Conservation (phyloP, 2,797 vertebrate genomes). For the Pipistrellus pipistrellus region DNA sequence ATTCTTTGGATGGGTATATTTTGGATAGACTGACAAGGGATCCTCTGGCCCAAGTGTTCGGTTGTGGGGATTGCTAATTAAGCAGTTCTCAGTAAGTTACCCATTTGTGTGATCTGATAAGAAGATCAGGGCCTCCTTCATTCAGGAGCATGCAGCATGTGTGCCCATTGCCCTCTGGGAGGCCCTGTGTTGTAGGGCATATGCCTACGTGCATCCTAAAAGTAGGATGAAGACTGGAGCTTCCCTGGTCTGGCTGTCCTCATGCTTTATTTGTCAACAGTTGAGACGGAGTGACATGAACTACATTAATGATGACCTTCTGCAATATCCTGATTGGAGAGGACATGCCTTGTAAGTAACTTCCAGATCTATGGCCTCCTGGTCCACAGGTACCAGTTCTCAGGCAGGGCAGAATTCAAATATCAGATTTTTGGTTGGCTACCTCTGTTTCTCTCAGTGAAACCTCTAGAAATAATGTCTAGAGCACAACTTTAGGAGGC, state of each 20-base stretch:
- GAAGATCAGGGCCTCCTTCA: neutral
- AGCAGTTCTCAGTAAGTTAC: neutral
- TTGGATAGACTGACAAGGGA: neutral
- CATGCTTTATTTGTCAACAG: conserved; percentile 86
- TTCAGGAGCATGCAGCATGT: accelerated
- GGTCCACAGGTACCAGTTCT: neutral
- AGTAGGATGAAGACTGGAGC: neutral
- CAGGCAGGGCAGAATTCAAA: neutral
- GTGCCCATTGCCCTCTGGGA: neutral
- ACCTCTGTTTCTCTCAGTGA: neutral
- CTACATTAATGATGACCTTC: conserved; percentile 87
- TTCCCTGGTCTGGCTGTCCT: neutral
- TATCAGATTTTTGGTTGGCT: neutral
- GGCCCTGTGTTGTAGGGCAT: neutral
- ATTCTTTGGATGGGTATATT: neutral
- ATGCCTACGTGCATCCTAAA: neutral
- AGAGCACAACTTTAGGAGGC: too few species aligned
- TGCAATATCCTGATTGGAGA: conserved; percentile 93
- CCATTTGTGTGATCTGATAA: neutral
- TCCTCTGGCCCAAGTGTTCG: neutral
- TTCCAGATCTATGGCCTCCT: neutral
- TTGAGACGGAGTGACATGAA: conserved; percentile 93
- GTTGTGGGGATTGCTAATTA: neutral
- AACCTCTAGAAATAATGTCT: neutral
- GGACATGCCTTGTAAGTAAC: conserved; percentile 94